Conservation (phyloP, 2,797 vertebrate genomes). For the Girardinus metallicus region DNA sequence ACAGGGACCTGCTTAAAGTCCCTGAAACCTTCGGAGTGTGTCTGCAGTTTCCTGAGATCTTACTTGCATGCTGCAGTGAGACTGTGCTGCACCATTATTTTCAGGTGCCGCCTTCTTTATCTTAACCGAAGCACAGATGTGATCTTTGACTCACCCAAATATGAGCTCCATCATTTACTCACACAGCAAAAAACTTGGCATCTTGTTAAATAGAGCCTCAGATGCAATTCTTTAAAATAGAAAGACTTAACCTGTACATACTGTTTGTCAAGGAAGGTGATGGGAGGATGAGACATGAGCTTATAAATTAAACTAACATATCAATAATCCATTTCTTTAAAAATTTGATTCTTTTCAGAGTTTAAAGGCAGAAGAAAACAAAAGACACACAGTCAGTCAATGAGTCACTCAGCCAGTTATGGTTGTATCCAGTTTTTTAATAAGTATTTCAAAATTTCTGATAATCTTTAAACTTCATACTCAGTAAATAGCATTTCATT, state of each 20-base stretch:
- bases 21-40: slow-evolving; percentile 8
- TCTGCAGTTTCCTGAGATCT: slow-evolving; percentile 18
- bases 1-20: slow-evolving; percentile 27
- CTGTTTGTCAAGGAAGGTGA: not conserved
- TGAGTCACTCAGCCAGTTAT: not conserved
- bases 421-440: not conserved
- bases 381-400: not conserved
- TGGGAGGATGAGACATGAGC: not conserved
- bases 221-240: slow-evolving; percentile 48
- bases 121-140: slow-evolving; percentile 29
- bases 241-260: slow-evolving; percentile 25
- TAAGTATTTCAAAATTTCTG: not conserved
- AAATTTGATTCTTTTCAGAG: not conserved
- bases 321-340: not conserved
- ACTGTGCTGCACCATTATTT: slow-evolving; percentile 11
- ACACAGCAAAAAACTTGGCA: slow-evolving; percentile 36
- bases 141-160: slow-evolving; percentile 42
- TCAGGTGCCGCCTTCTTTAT: slow-evolving; percentile 20
- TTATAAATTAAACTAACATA: slow-evolving; percentile 5
- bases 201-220: slow-evolving; percentile 46
- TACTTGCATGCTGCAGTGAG: slow-evolving; percentile 20
- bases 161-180: slow-evolving; percentile 47
- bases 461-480: not conserved
- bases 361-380: not conserved
- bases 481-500: not conserved